A percentile compares a stretch with the other conserved stretches of the same genome.
phyloP scores from a whole-genome alignment of 1,140 invertebrate genomes.

The Pararge aegeria region DNA sequence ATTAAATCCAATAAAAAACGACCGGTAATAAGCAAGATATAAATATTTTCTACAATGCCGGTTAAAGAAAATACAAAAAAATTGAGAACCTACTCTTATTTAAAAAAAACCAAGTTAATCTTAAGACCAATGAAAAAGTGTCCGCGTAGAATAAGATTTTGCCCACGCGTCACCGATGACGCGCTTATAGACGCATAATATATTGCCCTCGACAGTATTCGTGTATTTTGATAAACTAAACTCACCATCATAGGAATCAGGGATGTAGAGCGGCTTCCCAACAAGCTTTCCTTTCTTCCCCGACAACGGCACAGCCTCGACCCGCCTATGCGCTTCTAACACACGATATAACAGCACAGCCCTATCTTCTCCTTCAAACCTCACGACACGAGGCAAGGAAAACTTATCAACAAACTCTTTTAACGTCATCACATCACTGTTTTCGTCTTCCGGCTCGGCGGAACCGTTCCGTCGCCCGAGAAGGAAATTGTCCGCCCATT shows the following conservation, averaged over 20 bases:
- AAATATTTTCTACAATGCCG: no score
- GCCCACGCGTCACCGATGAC: no score
- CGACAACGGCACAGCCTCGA: conserved; percentile 77
- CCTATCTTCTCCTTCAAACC: conserved; percentile 75
- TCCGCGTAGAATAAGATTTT: no score
- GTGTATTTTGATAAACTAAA: conserved; percentile 14
- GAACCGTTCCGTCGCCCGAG: conserved; percentile 65
- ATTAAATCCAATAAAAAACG: no score
- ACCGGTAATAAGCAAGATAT: no score
- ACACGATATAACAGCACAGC: conserved; percentile 79
- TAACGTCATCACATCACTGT: conserved; percentile 70
- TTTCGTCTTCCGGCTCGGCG: conserved; percentile 63
- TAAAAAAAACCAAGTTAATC: no score
- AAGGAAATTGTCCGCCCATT: conserved; percentile 77
- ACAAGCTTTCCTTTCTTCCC: conserved; percentile 80
- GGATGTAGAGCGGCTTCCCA: conserved; percentile 78
- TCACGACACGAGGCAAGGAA: conserved; percentile 79
- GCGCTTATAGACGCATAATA: no score
- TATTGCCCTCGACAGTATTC: no score
- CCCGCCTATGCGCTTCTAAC: conserved; percentile 79
- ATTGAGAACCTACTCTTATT: no score
- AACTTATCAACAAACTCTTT: conserved; percentile 81
- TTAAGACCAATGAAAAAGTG: no score
- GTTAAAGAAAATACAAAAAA: no score
- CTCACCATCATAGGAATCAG: conserved; percentile 82